Base-by-base conservation (phyloP, 2,888 invertebrate species). In the Leucophora obtusa region DNA sequence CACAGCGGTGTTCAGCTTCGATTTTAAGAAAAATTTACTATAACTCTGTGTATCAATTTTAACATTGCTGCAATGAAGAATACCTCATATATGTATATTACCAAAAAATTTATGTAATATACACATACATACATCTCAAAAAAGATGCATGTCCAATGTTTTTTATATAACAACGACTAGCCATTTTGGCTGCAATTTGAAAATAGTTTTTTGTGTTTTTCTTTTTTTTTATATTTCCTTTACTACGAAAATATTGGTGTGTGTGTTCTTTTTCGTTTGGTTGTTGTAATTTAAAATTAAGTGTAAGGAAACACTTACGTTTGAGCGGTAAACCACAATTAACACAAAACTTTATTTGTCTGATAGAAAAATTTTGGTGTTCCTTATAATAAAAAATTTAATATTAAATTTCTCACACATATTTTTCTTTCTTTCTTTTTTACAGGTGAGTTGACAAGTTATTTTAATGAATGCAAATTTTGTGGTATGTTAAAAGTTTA, bases 281-380 rank as follows among this genome's bases (percentile, higher is more conserved):
- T 38, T 68, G 15, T 10, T 59, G 47, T 65, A 65, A 51, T 51
- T 60, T 68, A 21, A 56, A 75, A 66, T 58, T 71, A 75, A 72
- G 65, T 68, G 50, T 35, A 72, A 73, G 77, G 73, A 77, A 77
- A 60, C 65, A 77, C 54, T 60, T 77, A 73, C 65, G 56, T 50
- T 66, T 70, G 59, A 60, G 81, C 60, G 81, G 81, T 70, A 53
- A 56, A 63, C 81, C 81, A 43, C 81, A 81, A 73, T 77, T 69
- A 74, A 65, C 33, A 74, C 69, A 60, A 59, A 58, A 70, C 35
- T 70, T 66, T 66, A 59, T 68, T 58, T 38, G 56, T 68, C 28
- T 56, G 43, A n/a, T 47, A 38, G 15, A 17, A 17, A 47, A 11
- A 63, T 18, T 47, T 47, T 14, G 9, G 17, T n/a, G 38, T 24